Percentiles rank a stretch among this genome's conserved stretches.
Conservation (phyloP, 2,888 invertebrate genomes). For the Limnephilus rhombicus region DNA sequence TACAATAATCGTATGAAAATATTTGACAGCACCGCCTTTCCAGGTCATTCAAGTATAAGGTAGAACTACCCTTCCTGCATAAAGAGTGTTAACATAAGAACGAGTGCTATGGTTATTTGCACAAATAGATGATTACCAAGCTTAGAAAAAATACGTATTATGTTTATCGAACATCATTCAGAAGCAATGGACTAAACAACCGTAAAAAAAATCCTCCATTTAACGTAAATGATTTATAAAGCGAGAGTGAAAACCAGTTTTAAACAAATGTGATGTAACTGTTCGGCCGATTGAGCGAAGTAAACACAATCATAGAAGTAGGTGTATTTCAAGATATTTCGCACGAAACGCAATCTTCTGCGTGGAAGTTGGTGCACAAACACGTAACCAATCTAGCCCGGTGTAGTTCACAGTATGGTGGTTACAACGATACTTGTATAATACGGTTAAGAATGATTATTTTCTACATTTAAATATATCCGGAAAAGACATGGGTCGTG, state of each 20-base stretch:
- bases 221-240: constrained; percentile 24
- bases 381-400: constrained; percentile 6
- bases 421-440: constrained; percentile 7
- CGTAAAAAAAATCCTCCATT: constrained; percentile 27
- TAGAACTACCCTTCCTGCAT: too few species aligned
- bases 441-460: constrained; percentile 6
- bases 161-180: background rate
- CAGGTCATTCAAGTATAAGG: too few species aligned
- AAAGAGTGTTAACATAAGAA: background rate
- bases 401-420: background rate
- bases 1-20: too few species aligned
- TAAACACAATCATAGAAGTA: constrained; percentile 20
- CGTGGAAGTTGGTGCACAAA: background rate
- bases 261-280: constrained; percentile 18
- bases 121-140: background rate
- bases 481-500: background rate
- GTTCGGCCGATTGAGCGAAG: constrained; percentile 11
- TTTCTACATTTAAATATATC: background rate
- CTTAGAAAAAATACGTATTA: background rate
- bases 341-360: constrained; percentile 27
- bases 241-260: constrained; percentile 31
- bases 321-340: constrained; percentile 10
- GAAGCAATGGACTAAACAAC: background rate
- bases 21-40: too few species aligned
- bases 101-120: background rate